These are phyloP conservation scores for Chymomyza amoena DNA, from an alignment of 2,888 invertebrate species.

Conservation along the genomic window DNA sequence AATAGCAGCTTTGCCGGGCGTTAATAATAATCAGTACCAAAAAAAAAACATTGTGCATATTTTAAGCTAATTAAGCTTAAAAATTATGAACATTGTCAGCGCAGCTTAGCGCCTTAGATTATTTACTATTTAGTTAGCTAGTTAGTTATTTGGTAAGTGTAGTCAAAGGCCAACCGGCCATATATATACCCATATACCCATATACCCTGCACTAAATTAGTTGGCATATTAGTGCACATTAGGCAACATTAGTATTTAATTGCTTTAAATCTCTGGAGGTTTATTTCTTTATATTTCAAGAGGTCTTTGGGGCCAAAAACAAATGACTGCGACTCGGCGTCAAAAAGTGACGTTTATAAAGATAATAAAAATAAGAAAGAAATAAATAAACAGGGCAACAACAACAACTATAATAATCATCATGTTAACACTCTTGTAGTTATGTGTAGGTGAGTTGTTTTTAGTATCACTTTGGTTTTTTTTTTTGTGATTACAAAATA, in stretches of 20 bases:
- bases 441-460: background rate
- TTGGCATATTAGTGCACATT: background rate
- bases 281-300: background rate
- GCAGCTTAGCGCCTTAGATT: conserved; percentile 20
- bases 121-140: conserved; percentile 2
- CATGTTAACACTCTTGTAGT: background rate
- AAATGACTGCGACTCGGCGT: background rate
- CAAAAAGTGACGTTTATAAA: background rate
- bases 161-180: background rate
- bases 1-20: background rate
- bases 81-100: conserved; percentile 39
- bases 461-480: background rate
- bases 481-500: background rate
- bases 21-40: background rate
- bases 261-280: background rate
- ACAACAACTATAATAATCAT: background rate
- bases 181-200: no score
- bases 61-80: conserved; percentile 1
- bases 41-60: background rate
- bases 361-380: background rate
- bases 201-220: background rate
- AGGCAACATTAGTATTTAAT: background rate
- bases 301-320: background rate
- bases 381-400: background rate
- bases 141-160: background rate